These are phyloP conservation scores for Rhinatrema bivittatum DNA, from an alignment of 2,797 vertebrate genomes.

Conservation along the genomic window DNA sequence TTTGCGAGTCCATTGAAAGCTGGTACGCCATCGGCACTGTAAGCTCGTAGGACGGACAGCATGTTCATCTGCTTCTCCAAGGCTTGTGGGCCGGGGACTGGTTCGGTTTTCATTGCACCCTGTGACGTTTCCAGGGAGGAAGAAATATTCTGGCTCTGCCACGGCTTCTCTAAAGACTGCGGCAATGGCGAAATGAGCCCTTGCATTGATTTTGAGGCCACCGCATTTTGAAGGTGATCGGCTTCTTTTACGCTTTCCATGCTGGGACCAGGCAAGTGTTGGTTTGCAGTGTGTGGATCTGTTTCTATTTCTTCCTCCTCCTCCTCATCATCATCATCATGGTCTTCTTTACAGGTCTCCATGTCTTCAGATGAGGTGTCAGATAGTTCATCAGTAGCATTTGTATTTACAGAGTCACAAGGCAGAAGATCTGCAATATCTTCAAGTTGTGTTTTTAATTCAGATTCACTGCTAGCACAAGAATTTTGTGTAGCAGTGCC, in stretches of 20 bases:
- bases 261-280: conserved; percentile 44
- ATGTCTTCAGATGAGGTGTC: conserved; percentile 76
- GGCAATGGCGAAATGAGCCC: conserved; percentile 53
- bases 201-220: conserved; percentile 54
- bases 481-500: conserved; percentile 63
- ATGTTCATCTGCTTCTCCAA: conserved; percentile 92
- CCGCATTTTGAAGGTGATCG: conserved; percentile 45
- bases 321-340: conserved; percentile 62
- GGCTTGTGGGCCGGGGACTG: conserved; percentile 58
- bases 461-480: conserved; percentile 60
- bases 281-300: conserved; percentile 63
- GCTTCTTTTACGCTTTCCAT: conserved; percentile 59
- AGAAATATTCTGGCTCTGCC: conserved; percentile 77
- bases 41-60: conserved; percentile 94
- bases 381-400: conserved; percentile 64
- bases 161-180: conserved; percentile 71
- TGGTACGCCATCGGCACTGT: conserved; percentile 87
- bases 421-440: conserved; percentile 63
- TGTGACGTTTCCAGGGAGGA: conserved; percentile 66
- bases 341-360: conserved; percentile 75
- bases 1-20: conserved; percentile 87
- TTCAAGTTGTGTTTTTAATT: conserved; percentile 52
- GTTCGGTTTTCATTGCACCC: conserved; percentile 79
- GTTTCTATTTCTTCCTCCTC: conserved; percentile 61
- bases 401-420: conserved; percentile 55